Conservation (phyloP, 2,113 vertebrate species). For the Percina caprodes region DNA sequence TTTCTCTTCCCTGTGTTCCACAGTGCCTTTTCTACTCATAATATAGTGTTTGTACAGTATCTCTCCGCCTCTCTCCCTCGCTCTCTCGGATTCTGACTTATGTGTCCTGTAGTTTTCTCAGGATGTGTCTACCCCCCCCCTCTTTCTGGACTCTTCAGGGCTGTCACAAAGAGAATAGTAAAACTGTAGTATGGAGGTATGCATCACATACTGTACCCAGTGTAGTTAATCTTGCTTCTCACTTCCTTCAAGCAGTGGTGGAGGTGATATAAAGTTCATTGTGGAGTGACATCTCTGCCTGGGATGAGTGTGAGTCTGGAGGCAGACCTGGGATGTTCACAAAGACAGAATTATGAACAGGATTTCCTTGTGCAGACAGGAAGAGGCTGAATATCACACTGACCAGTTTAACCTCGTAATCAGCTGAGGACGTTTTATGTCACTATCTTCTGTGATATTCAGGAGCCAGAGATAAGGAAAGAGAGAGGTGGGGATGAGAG, state of each 20-base stretch:
- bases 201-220: background rate
- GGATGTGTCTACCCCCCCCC: background rate
- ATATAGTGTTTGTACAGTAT: constrained; percentile 7
- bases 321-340: constrained; percentile 38
- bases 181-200: background rate
- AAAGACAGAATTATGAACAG: constrained; percentile 55
- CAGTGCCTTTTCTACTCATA: background rate
- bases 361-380: constrained; percentile 42
- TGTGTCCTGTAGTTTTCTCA: constrained; percentile 27
- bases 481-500: background rate
- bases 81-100: background rate
- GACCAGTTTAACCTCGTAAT: constrained; percentile 52
- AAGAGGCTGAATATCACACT: constrained; percentile 36
- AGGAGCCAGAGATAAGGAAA: constrained; percentile 33
- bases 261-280: constrained; percentile 41
- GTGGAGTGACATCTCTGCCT: constrained; percentile 38
- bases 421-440: constrained; percentile 29
- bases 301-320: constrained; percentile 19
- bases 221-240: constrained; percentile 15
- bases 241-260: constrained; percentile 7
- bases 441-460: background rate
- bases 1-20: background rate
- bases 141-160: constrained; percentile 28
- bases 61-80: background rate
- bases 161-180: constrained; percentile 57